A percentile compares a stretch with the other conserved stretches of the same genome.
Conservation (phyloP, 2,797 vertebrate species). For the Malurus leucopterus region DNA sequence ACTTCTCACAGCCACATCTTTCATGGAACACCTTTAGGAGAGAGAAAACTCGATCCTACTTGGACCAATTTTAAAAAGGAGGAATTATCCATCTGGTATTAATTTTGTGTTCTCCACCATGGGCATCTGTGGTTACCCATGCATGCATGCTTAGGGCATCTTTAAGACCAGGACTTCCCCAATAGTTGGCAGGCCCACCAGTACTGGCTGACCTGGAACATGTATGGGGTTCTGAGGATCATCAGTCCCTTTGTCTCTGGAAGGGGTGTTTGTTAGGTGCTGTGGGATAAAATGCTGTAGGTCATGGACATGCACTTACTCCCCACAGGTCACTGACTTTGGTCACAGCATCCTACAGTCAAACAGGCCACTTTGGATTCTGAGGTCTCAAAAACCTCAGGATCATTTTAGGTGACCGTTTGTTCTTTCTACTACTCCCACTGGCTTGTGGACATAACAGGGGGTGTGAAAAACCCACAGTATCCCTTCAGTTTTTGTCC, state of each 20-base stretch:
- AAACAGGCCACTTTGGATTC: background rate
- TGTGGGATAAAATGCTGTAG: accelerated
- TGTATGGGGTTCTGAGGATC: background rate
- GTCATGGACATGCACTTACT: background rate
- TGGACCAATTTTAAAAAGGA: background rate
- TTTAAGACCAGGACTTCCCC: background rate
- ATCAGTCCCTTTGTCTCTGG: background rate
- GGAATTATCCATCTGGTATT: background rate
- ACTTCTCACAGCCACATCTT: background rate
- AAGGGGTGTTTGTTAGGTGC: background rate
- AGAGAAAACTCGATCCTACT: background rate
- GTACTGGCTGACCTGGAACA: background rate
- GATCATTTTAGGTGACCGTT: background rate
- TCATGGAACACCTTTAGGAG: background rate
- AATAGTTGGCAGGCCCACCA: background rate
- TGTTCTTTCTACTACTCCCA: background rate
- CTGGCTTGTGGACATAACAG: background rate
- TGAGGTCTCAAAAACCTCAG: background rate
- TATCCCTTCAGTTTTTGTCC: background rate
- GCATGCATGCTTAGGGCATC: background rate
- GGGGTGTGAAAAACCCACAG: background rate
- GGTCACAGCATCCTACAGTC: background rate
- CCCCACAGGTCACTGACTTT: background rate
- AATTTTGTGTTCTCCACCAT: background rate
- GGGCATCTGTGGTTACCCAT: background rate